Evolutionary conservation across 2,113 vertebrate genomes (phyloP), one percentile per base, ranked within the genome.

Genomic region (Athene cunicularia): DNA sequence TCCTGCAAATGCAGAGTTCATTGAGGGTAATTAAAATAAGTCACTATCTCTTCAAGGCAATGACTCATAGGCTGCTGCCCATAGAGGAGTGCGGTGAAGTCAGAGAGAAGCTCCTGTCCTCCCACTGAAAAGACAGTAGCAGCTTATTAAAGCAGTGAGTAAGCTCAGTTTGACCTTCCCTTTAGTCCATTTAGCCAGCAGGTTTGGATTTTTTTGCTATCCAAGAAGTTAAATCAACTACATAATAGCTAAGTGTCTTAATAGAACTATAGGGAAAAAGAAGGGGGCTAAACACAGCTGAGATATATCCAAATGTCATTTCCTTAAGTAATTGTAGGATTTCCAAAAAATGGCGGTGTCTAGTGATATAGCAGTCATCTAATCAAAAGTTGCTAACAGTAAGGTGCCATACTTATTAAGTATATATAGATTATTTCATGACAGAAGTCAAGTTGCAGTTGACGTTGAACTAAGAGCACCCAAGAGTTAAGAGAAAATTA

Each of bases 21-120:
- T 73, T 84, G 91, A 91, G 71, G 85, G 71, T 97, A 97, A 98
- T 98, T 97, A 97, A 96, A 97, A 86, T 97, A 93, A 88, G 95
- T 93, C 95, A 94, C 77, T 83, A 81, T 96, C 84, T 97, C 95
- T 95, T 95, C 96, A 83, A 92, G 82, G 86, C 91, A 96, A 49
- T 98, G 97, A 98, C 90, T 98, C 97, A 95, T 83, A 81, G 62
- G 45, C 70, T 96, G 56, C 67, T 90, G 92, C 74, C 80, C 66
- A 52, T 86, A 70, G 32, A 12, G 8, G 53, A 91, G 35, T 43
- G 41, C 39, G 63, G 26, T 89, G 74, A 93, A 97, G 71, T 87
- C 89, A 96, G 70, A 93, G 28, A 96, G 53, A 93, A 95, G 58
- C 63, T 91, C 71, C 53, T 73, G 14, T 87, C 41, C 71, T 94